phyloP scores from a whole-genome alignment of 1,140 invertebrate species.

The Trachymyrmex septentrionalis region DNA sequence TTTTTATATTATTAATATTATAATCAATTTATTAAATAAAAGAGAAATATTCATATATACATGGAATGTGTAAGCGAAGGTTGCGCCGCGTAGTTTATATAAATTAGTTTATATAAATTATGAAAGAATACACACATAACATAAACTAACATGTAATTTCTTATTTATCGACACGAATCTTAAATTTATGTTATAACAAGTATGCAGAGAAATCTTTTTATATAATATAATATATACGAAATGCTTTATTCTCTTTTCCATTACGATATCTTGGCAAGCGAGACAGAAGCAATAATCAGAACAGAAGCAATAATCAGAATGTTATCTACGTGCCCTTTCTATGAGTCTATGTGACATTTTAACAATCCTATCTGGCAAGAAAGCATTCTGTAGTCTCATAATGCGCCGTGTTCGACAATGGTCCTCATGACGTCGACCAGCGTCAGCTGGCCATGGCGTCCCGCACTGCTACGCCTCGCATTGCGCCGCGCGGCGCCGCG shows the following conservation, averaged over 20 bases:
- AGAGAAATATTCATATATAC: too few species aligned
- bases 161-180: neutral
- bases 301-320: slow-evolving; percentile 1
- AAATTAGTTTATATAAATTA: neutral
- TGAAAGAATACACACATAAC: neutral
- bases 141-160: neutral
- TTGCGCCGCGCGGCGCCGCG: slow-evolving; percentile 36
- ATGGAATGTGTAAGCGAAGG: too few species aligned
- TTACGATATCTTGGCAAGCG: neutral
- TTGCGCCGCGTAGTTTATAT: neutral
- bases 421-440: neutral
- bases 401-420: slow-evolving; percentile 21
- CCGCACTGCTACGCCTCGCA: neutral
- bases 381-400: slow-evolving; percentile 26
- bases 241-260: neutral
- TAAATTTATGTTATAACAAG: neutral
- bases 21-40: too few species aligned
- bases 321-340: neutral
- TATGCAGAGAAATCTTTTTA: neutral
- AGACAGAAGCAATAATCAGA: slow-evolving; percentile 16
- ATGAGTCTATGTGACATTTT: slow-evolving; percentile 21
- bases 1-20: too few species aligned
- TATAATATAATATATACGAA: neutral
- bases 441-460: slow-evolving; percentile 24
- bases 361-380: slow-evolving; percentile 9